Conservation (phyloP, 2,797 vertebrate species). For the Margarornis squamiger region DNA sequence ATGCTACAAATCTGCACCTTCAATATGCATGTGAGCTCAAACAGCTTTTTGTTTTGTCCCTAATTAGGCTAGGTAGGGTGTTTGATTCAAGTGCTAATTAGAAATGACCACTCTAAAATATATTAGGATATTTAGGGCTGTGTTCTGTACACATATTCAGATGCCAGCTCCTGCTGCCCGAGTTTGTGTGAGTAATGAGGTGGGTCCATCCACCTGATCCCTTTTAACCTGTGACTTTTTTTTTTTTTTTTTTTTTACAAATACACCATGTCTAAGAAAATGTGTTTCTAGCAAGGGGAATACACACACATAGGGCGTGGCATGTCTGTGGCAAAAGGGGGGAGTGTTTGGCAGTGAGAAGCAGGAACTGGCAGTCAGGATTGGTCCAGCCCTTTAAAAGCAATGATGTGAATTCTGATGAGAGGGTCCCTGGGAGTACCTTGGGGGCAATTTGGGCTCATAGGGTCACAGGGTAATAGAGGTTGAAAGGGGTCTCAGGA, state of each 20-base stretch:
- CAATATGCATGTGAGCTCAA: background rate
- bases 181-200: background rate
- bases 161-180: background rate
- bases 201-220: background rate
- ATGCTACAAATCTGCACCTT: background rate
- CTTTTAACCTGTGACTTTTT: conserved; percentile 21
- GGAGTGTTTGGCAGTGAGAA: background rate
- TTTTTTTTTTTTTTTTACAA: background rate
- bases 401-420: background rate
- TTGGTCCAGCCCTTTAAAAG: background rate
- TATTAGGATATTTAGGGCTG: conserved; percentile 4
- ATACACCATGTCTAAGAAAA: background rate
- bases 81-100: conserved; percentile 59
- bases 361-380: background rate
- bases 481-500: background rate
- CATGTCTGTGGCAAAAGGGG: background rate
- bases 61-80: conserved; percentile 51
- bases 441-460: background rate
- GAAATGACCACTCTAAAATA: conserved; percentile 53
- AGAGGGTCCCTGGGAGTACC: background rate
- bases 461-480: background rate
- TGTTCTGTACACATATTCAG: background rate
- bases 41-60: conserved; percentile 35
- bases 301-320: background rate
- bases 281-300: background rate